A percentile compares a stretch with the other conserved stretches of the same genome.
Evolutionary conservation across 2,797 vertebrate species (phyloP).

Genomic region (Gallinago stenura): DNA sequence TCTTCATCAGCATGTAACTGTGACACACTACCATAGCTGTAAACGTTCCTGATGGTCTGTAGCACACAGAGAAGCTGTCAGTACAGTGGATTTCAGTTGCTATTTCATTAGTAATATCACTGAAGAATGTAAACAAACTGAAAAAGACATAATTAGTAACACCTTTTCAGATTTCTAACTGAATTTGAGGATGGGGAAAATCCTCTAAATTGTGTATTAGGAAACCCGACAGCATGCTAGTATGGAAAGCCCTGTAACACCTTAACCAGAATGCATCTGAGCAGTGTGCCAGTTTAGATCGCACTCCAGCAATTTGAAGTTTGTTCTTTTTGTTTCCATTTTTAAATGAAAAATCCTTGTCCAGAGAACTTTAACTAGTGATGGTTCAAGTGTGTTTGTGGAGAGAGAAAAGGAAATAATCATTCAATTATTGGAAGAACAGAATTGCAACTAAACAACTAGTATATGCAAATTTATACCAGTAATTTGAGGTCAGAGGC

Average conservation of each 20-base stretch:
- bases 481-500: neutral
- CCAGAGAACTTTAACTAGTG: neutral
- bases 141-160: neutral
- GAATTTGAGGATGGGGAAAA: neutral
- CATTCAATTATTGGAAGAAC: neutral
- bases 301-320: neutral
- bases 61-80: neutral
- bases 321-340: neutral
- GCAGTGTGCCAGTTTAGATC: neutral
- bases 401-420: neutral
- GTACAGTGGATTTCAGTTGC: neutral
- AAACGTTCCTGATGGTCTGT: neutral
- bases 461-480: neutral
- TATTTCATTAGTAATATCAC: neutral
- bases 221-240: neutral
- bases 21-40: neutral
- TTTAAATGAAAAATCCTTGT: neutral
- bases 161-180: neutral
- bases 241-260: neutral
- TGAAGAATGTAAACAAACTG: neutral
- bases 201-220: neutral
- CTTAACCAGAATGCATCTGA: neutral
- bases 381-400: neutral
- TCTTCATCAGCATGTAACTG: neutral
- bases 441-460: neutral